Percentiles rank a stretch among this genome's conserved stretches.
phyloP scores from a whole-genome alignment of 1,140 invertebrate genomes.

The Pseudomyrmex flavicornis region DNA sequence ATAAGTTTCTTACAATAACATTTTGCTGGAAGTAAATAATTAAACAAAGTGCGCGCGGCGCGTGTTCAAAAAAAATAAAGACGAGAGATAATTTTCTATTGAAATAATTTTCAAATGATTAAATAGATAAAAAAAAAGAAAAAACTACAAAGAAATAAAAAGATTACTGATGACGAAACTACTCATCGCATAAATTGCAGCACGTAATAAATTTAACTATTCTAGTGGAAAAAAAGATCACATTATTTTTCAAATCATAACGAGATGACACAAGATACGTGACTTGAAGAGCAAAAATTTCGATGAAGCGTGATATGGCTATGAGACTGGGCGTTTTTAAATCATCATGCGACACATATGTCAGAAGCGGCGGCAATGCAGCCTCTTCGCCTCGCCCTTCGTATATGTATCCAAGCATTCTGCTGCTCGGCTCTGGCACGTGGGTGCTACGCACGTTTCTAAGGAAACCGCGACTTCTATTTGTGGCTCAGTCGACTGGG shows the following conservation, averaged over 20 bases:
- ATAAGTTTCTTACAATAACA: conserved; percentile 14
- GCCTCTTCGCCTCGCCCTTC: conserved; percentile 55
- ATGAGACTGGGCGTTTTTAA: conserved; percentile 19
- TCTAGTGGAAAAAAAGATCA: too few species aligned
- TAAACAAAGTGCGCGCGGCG: too few species aligned
- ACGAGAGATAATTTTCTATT: background rate
- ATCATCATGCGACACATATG: conserved; percentile 29
- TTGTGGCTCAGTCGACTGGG: conserved; percentile 55
- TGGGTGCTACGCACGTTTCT: conserved; percentile 62
- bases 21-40: background rate
- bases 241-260: background rate
- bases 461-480: conserved; percentile 70
- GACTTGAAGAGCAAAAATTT: background rate
- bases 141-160: background rate
- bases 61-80: background rate
- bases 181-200: too few species aligned
- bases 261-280: background rate
- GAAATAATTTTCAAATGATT: background rate
- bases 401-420: conserved; percentile 44
- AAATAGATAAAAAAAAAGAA: background rate
- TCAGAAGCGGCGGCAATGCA: conserved; percentile 37
- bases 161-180: too few species aligned
- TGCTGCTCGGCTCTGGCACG: conserved; percentile 44
- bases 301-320: background rate
- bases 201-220: too few species aligned